These are phyloP conservation scores for Mesembrinibis cayennensis DNA, from an alignment of 2,113 vertebrate genomes.

Conservation along the genomic window DNA sequence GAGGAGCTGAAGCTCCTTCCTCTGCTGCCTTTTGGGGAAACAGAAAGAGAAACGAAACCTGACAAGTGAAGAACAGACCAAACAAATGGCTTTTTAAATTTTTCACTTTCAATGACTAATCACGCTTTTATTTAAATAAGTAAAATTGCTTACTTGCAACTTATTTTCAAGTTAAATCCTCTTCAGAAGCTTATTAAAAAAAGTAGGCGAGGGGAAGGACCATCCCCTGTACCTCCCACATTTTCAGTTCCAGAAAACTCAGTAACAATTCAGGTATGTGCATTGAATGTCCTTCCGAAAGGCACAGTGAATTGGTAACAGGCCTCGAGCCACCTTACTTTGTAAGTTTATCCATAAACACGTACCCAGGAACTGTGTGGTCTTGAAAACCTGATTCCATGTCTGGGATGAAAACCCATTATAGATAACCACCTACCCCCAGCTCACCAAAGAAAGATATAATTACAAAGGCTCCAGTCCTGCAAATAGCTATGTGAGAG, in stretches of 20 bases:
- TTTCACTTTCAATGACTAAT: not conserved
- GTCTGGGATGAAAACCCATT: not conserved
- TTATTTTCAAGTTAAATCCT: not conserved
- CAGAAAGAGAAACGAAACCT: not conserved
- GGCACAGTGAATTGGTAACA: not conserved
- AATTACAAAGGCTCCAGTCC: not conserved
- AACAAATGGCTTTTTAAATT: not conserved
- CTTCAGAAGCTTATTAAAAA: not conserved
- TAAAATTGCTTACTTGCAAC: not conserved
- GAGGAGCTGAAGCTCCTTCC: not conserved
- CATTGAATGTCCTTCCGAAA: fast-evolving
- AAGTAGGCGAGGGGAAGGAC: not conserved
- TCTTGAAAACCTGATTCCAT: not conserved
- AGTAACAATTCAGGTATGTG: not conserved
- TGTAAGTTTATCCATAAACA: not conserved
- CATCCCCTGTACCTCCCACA: not conserved
- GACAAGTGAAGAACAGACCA: not conserved
- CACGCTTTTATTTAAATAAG: not conserved
- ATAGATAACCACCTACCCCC: not conserved
- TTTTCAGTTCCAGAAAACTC: not conserved
- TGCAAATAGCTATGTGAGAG: not conserved
- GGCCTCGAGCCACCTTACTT: fast-evolving
- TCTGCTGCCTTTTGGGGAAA: fast-evolving
- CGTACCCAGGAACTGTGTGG: not conserved
- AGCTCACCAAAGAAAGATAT: not conserved